Base-by-base conservation (phyloP, 2,113 vertebrate species). In the Hystrix brachyura region DNA sequence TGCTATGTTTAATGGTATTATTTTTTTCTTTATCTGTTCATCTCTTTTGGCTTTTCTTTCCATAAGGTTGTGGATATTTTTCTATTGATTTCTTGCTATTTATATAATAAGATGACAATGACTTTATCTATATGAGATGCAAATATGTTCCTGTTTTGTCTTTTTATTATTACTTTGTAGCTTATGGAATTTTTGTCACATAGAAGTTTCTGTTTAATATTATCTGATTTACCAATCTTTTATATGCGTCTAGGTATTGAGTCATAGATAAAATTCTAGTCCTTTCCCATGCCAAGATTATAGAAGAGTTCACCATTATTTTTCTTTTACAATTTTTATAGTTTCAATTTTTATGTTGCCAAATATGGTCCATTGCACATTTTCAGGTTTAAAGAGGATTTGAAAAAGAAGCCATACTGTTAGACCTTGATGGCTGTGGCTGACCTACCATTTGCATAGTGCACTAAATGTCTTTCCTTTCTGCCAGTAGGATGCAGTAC, bases 321-420 rank as follows among this genome's bases (percentile, higher is more conserved):
- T 95, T 96, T 91, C 84, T 96, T 92, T 93, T 79, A 92, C 3
- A 64, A 69, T 29, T 93, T 96, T 69, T 51, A 60, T 94, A 91
- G 46, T 93, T 92, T 83, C 10, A 25, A 60, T 79, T 91, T 97
- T 97, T 90, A 34, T 83, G n/a, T 80, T 83, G 43, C 86, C 92
- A 96, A 83, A 79, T 64, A 59, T 53, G 23, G 57, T 69, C 53
- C 5, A 78, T 11, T 94, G 3, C 59, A 81, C 93, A 95, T 72
- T 89, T 93, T 96, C 60, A 91, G 72, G 34, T 60, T 95, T 71
- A 88, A 88, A n/a, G 34, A 29, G 59, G 0, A 84, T 85, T 38
- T 89, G 71, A 88, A 38, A 53, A 85, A 53, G 67, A 93, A 94
- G 15, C 46, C 43, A 43, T 84, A 38, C 6, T 76, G 4, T 90